Percentiles rank a stretch among this genome's conserved stretches.
Evolutionary conservation across 2,888 invertebrate genomes (phyloP).

Genomic region (Melikaiella ostensackeni): DNA sequence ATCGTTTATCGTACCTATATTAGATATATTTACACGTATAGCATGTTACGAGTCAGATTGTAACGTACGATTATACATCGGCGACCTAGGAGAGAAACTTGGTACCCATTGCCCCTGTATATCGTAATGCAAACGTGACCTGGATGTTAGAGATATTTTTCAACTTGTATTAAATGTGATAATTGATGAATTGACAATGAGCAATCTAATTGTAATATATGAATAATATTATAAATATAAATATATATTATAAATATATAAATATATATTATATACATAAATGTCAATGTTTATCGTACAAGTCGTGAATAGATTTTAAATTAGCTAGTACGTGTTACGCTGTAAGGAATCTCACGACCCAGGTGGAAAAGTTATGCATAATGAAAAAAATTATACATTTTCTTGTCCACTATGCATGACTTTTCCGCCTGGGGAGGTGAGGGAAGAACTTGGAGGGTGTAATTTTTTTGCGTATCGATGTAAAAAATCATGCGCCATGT

Average conservation of each 20-base stretch:
- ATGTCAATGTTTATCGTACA: conserved; percentile 73
- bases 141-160: conserved; percentile 78
- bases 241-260: conserved; percentile 56
- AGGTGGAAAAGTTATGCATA: too few species aligned
- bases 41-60: conserved; percentile 53
- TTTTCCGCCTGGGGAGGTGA: too few species aligned
- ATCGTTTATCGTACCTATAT: conserved; percentile 53
- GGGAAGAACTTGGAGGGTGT: conserved; percentile 5
- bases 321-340: conserved; percentile 58
- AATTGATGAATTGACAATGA: conserved; percentile 77
- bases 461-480: conserved; percentile 41
- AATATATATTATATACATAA: conserved; percentile 65
- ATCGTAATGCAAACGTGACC: conserved; percentile 69
- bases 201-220: conserved; percentile 77
- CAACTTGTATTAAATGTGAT: conserved; percentile 77
- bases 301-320: conserved; percentile 62
- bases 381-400: too few species aligned
- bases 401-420: too few species aligned
- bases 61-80: conserved; percentile 43
- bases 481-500: conserved; percentile 59
- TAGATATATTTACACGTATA: conserved; percentile 49
- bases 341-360: conserved; percentile 28
- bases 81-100: conserved; percentile 15
- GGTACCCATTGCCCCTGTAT: conserved; percentile 6
- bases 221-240: conserved; percentile 59